phyloP scores from a whole-genome alignment of 92 coral and sea anemone genomes.

The Epizoanthus rinbou region DNA sequence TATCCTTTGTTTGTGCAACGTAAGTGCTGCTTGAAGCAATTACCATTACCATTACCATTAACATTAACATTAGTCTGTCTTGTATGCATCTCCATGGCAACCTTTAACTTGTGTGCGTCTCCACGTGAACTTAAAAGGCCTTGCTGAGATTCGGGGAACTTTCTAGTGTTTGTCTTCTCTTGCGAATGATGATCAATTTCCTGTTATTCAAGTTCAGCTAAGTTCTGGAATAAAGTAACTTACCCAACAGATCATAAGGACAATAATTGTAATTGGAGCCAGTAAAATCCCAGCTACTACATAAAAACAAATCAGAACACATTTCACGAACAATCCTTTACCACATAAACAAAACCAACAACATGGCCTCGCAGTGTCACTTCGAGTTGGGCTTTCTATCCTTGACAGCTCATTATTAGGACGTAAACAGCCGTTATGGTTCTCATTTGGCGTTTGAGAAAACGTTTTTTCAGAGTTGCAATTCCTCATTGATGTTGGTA shows the following conservation, averaged over 20 bases:
- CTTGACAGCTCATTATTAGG: not conserved
- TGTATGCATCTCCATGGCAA: no score
- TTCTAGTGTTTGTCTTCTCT: no score
- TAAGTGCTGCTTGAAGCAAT: no score
- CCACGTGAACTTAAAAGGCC: not conserved
- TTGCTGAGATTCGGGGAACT: not conserved
- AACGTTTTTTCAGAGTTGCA: not conserved
- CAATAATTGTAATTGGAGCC: conserved; percentile 24
- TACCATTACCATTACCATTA: no score
- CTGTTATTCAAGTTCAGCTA: conserved; percentile 21
- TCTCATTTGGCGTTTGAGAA: not conserved
- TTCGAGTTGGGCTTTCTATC: not conserved
- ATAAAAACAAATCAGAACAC: conserved; percentile 4
- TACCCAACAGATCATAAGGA: conserved; percentile 31
- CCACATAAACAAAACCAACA: conserved; percentile 13
- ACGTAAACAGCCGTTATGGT: not conserved
- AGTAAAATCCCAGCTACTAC: not conserved
- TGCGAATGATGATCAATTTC: not conserved
- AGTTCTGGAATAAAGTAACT: conserved; percentile 34
- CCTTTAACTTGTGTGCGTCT: not conserved
- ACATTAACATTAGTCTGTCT: no score
- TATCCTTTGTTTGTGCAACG: no score
- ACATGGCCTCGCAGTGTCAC: not conserved
- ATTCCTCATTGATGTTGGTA: not conserved
- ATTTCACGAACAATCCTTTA: conserved; percentile 2